Conservation (phyloP, 2,797 vertebrate genomes). For the Loris lydekkerianus region DNA sequence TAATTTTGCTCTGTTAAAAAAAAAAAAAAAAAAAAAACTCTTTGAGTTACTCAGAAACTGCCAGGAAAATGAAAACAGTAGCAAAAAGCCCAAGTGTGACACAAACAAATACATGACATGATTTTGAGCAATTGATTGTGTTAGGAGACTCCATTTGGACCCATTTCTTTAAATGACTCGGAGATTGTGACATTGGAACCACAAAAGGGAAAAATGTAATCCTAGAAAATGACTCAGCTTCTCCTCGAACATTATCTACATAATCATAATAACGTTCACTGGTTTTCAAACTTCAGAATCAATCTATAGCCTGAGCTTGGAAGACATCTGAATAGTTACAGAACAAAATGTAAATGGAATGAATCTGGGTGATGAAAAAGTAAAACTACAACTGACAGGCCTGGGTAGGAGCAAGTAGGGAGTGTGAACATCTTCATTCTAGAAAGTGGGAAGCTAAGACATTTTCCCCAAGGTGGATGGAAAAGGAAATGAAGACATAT, state of each 20-base stretch:
- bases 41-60: constrained; percentile 42
- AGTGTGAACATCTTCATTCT: neutral
- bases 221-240: neutral
- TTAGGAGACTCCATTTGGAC: neutral
- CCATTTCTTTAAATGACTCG: constrained; percentile 45
- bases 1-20: constrained; percentile 19
- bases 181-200: constrained; percentile 23
- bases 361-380: neutral
- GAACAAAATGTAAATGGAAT: neutral
- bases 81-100: neutral
- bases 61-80: constrained; percentile 30
- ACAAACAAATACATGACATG: neutral
- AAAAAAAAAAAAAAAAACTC: neutral
- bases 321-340: neutral
- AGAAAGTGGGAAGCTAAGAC: neutral
- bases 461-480: neutral
- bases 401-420: neutral
- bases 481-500: constrained; percentile 19
- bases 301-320: neutral
- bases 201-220: neutral
- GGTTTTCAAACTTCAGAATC: constrained; percentile 16
- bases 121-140: neutral
- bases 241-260: neutral
- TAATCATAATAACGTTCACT: neutral
- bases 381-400: neutral